Conservation (phyloP, 1,140 invertebrate species). For the Manduca sexta region DNA sequence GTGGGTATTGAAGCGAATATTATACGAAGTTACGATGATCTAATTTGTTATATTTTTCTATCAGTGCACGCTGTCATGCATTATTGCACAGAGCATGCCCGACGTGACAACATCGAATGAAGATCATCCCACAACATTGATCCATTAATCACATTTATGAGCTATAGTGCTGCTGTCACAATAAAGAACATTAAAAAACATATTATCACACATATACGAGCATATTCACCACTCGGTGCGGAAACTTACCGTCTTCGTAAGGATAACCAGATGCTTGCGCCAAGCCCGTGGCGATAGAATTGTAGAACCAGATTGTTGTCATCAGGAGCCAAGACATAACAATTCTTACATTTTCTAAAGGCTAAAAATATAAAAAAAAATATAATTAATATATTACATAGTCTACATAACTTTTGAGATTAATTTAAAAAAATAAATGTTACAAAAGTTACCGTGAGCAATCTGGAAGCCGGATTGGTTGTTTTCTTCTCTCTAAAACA, state of each 20-base stretch:
- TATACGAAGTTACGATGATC: no score
- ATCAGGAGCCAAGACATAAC: conserved; percentile 51
- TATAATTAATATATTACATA: neutral
- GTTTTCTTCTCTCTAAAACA: conserved; percentile 81
- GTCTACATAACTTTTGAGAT: neutral
- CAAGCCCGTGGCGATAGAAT: conserved; percentile 40
- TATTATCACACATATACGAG: no score
- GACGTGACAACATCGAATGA: conserved; percentile 47
- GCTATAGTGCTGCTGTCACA: neutral
- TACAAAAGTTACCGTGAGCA: conserved; percentile 75
- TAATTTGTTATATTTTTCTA: no score
- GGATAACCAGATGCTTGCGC: conserved; percentile 57
- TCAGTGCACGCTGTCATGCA: conserved; percentile 54
- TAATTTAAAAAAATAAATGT: neutral
- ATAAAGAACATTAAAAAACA: neutral
- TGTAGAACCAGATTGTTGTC: conserved; percentile 57
- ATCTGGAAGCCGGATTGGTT: conserved; percentile 74
- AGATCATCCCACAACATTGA: conserved; percentile 18
- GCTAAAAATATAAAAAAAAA: conserved; percentile 32
- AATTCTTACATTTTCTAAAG: conserved; percentile 51
- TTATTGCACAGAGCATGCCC: conserved; percentile 49
- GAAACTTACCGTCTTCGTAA: conserved; percentile 54
- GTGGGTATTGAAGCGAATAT: no score
- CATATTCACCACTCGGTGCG: no score
- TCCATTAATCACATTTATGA: neutral